Evolutionary conservation across 1,140 invertebrate genomes (phyloP).

Genomic region (Notospermus geniculatus): DNA sequence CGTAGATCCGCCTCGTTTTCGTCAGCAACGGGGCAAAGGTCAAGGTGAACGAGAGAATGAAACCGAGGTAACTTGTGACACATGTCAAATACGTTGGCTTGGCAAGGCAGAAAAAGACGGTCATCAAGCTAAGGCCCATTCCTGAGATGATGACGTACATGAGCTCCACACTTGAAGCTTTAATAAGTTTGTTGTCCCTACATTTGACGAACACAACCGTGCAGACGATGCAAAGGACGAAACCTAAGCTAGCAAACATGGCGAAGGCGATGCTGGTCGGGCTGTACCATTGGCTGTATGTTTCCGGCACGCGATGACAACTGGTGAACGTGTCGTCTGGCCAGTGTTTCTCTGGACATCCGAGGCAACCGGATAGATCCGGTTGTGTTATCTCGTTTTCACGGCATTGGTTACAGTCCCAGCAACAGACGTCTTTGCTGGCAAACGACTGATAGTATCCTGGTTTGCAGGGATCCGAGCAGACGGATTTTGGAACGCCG

Average conservation of each 20-base stretch:
- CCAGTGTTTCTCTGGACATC: constrained; percentile 31
- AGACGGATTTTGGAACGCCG: constrained; percentile 2
- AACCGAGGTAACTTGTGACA: neutral
- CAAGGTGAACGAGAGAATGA: neutral
- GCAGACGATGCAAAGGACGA: constrained; percentile 43
- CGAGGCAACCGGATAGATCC: constrained; percentile 24
- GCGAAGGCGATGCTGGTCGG: constrained; percentile 57
- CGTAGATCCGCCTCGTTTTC: constrained; percentile 6
- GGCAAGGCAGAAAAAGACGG: constrained; percentile 80
- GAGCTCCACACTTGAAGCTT: constrained; percentile 84
- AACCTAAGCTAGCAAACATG: constrained; percentile 57
- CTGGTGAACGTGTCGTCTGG: constrained; percentile 58
- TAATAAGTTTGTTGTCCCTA: constrained; percentile 83
- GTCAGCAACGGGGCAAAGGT: constrained; percentile 2
- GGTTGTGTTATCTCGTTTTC: constrained; percentile 19
- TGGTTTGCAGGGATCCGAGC: neutral
- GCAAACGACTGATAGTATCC: neutral
- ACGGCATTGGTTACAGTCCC: constrained; percentile 6
- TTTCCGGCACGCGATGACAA: constrained; percentile 52
- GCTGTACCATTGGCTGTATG: constrained; percentile 13
- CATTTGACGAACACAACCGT: constrained; percentile 69
- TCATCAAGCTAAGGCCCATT: constrained; percentile 83
- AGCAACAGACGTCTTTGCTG: neutral
- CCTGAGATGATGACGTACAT: constrained; percentile 82
- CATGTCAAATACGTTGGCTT: constrained; percentile 57